Percentiles rank a stretch among this genome's conserved stretches.
These are phyloP conservation scores for Ichneumoninae sp. DNA, from an alignment of 2,888 invertebrate genomes.

Conservation along the genomic window DNA sequence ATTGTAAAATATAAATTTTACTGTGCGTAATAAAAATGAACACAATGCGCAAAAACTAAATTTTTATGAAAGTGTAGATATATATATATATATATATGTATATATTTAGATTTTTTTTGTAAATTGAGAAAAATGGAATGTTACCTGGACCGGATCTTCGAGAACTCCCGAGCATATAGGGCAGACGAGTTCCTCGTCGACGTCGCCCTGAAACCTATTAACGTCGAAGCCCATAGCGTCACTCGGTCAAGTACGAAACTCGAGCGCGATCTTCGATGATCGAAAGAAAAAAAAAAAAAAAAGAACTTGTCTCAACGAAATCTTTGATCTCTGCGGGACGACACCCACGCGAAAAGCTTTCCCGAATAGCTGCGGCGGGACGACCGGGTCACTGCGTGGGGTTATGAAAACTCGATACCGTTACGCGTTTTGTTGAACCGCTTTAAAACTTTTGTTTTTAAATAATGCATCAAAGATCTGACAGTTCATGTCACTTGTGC, in stretches of 20 bases:
- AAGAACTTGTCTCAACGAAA: constrained; percentile 4
- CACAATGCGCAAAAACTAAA: too few species aligned
- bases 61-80: not conserved
- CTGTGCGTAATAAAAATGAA: not conserved
- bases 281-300: not conserved
- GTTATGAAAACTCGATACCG: not conserved
- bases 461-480: not conserved
- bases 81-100: not conserved
- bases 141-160: constrained; percentile 97
- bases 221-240: constrained; percentile 96
- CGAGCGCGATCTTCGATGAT: not conserved
- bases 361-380: not conserved
- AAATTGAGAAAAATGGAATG: constrained; percentile 66
- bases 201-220: constrained; percentile 96
- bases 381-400: not conserved
- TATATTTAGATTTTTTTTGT: not conserved
- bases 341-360: not conserved
- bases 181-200: constrained; percentile 98
- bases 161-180: constrained; percentile 98
- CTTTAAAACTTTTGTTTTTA: not conserved
- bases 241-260: not conserved
- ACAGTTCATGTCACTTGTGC: not conserved
- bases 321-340: not conserved
- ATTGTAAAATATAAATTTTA: too few species aligned
- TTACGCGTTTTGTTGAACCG: not conserved